Evolutionary conservation across 2,888 invertebrate species (phyloP).

Genomic region (Homarus gammarus): DNA sequence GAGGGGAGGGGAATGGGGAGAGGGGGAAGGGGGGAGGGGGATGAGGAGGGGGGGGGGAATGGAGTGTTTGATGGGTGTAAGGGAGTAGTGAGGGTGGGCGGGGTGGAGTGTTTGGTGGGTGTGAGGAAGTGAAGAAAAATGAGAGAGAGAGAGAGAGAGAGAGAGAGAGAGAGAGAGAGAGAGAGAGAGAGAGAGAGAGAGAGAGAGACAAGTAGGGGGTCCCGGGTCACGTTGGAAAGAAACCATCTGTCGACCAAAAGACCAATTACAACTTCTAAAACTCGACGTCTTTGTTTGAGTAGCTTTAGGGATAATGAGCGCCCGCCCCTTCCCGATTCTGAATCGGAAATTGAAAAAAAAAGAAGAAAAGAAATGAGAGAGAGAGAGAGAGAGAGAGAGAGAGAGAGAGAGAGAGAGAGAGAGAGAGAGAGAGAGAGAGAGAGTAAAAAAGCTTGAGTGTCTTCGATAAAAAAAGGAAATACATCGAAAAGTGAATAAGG

Average conservation of each 20-base stretch:
- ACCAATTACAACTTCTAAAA: constrained; percentile 58
- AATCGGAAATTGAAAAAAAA: constrained; percentile 9
- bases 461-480: not conserved
- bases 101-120: no score
- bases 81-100: no score
- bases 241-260: constrained; percentile 49
- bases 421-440: not conserved
- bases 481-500: no score
- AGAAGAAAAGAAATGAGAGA: not conserved
- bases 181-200: no score
- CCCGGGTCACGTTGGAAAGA: constrained; percentile 1
- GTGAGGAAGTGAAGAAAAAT: no score
- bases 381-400: not conserved
- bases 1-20: no score
- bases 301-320: constrained; percentile 53
- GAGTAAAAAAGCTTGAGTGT: not conserved
- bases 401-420: constrained; percentile 20
- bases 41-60: no score
- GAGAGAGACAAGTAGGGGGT: not conserved
- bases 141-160: constrained; percentile 5
- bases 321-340: not conserved
- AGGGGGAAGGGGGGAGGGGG: no score
- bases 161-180: not conserved
- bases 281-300: constrained; percentile 48
- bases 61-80: no score